Conservation (phyloP, 2,797 vertebrate species). For the Gallinago nigripennis region DNA sequence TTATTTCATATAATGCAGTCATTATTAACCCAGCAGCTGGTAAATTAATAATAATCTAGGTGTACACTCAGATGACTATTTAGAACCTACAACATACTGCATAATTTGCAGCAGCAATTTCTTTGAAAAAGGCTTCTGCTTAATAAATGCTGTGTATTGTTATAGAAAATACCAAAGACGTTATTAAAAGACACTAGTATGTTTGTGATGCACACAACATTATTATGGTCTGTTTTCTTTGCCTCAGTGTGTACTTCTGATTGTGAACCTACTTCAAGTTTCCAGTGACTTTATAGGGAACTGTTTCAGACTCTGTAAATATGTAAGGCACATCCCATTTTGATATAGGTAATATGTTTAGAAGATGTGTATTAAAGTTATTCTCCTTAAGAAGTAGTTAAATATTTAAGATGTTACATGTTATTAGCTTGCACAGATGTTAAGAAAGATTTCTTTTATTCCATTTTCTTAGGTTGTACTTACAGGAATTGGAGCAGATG, state of each 20-base stretch:
- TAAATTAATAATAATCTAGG: background rate
- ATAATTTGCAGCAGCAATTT: background rate
- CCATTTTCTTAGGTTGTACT: conserved; percentile 83
- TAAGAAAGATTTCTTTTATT: background rate
- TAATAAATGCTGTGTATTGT: background rate
- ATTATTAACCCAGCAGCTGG: background rate
- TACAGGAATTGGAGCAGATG: conserved; percentile 94
- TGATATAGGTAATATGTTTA: background rate
- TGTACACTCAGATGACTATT: background rate
- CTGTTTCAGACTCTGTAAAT: background rate
- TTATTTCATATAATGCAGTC: background rate
- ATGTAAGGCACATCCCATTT: background rate
- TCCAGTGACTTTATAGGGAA: background rate
- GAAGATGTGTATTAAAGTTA: background rate
- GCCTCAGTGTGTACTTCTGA: background rate
- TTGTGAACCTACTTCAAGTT: background rate
- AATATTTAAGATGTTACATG: background rate
- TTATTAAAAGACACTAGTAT: background rate
- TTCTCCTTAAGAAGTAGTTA: background rate
- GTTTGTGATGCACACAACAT: background rate
- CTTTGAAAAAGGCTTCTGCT: background rate
- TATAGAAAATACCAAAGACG: background rate
- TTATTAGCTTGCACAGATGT: background rate
- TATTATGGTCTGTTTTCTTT: background rate
- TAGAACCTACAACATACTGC: background rate